These are phyloP conservation scores for Erpetoichthys calabaricus DNA, from an alignment of 2,797 vertebrate genomes.

Conservation along the genomic window DNA sequence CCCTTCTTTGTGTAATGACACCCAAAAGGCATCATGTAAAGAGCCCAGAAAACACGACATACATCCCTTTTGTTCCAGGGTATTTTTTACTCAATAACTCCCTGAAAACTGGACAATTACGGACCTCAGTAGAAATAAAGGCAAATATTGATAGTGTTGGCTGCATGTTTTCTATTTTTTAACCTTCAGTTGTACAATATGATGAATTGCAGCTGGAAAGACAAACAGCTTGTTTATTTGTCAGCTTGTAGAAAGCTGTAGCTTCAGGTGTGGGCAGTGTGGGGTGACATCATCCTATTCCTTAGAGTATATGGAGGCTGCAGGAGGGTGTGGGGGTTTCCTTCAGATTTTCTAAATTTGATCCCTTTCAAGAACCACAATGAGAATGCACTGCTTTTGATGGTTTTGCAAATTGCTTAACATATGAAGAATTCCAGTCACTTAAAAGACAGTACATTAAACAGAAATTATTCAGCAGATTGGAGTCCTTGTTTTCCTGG, in stretches of 20 bases:
- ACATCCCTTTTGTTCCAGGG: constrained; percentile 5
- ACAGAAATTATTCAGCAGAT: no score
- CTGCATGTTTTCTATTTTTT: neutral
- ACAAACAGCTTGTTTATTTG: neutral
- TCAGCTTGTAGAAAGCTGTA: neutral
- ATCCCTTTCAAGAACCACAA: no score
- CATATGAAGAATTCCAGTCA: no score
- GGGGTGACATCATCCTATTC: no score
- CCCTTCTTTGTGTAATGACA: constrained; percentile 6
- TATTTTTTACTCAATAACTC: neutral
- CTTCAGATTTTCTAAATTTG: no score
- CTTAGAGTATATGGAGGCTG: no score
- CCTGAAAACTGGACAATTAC: constrained; percentile 5
- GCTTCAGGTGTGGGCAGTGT: no score
- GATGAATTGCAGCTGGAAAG: constrained; percentile 5
- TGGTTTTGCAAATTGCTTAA: no score
- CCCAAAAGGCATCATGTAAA: constrained; percentile 8
- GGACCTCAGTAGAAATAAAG: constrained; percentile 7
- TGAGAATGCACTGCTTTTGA: no score
- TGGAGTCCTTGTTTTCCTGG: no score
- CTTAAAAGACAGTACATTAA: no score
- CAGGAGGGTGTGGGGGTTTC: no score
- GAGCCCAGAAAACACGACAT: constrained; percentile 8
- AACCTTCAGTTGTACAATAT: neutral
- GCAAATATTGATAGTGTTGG: constrained; percentile 6